Conservation (phyloP, 2,113 vertebrate species). For the Percopsis transmontana region DNA sequence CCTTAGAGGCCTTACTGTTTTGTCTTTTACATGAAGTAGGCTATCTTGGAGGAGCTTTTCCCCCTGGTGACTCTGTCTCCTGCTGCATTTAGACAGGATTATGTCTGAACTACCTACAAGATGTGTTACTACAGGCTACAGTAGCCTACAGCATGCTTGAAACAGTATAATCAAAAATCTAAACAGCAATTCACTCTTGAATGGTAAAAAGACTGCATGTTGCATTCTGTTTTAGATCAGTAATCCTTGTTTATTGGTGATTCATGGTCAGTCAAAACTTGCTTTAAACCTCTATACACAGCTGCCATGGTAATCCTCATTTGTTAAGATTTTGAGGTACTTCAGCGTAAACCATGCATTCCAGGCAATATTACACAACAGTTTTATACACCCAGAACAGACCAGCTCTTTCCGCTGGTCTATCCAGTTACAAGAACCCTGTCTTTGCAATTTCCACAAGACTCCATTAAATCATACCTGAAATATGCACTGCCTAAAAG, state of each 20-base stretch:
- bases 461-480: slow-evolving; percentile 18
- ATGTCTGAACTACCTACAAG: no score
- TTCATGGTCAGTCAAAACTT: not conserved
- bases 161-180: no score
- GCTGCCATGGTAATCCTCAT: slow-evolving; percentile 3
- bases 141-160: no score
- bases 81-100: no score
- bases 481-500: not conserved
- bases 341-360: slow-evolving; percentile 49
- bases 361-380: slow-evolving; percentile 60
- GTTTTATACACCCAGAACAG: slow-evolving; percentile 47
- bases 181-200: not conserved
- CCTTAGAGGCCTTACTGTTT: no score
- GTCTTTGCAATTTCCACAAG: not conserved
- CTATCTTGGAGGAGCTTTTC: no score
- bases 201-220: not conserved
- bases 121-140: no score
- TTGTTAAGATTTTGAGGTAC: slow-evolving; percentile 26
- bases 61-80: no score
- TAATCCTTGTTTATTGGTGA: slow-evolving; percentile 10
- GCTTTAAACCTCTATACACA: slow-evolving; percentile 6
- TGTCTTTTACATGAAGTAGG: no score
- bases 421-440: slow-evolving; percentile 52
- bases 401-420: slow-evolving; percentile 34
- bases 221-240: not conserved